phyloP scores from a whole-genome alignment of 2,797 vertebrate genomes.

The Chelonia mydas region DNA sequence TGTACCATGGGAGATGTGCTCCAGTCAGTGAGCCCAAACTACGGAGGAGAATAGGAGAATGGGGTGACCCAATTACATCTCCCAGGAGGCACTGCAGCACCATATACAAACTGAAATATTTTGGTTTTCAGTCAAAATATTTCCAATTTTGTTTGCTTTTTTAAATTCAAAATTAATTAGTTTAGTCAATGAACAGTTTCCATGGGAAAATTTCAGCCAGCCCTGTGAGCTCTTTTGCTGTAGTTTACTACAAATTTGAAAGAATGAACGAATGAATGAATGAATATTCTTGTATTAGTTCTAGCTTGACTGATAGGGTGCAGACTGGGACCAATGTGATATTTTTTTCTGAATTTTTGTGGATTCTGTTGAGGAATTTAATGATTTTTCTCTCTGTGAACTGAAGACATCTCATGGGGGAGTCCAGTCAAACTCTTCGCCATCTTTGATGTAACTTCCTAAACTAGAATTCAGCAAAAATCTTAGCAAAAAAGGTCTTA shows the following conservation, averaged over 20 bases:
- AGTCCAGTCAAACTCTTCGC: neutral
- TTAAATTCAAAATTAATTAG: neutral
- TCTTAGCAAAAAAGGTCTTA: fast-evolving
- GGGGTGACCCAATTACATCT: neutral
- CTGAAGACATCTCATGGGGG: neutral
- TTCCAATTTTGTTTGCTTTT: neutral
- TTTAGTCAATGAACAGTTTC: no score
- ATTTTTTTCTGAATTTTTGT: neutral
- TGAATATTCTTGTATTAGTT: neutral
- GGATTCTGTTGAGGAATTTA: neutral
- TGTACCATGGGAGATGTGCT: neutral
- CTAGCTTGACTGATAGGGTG: neutral
- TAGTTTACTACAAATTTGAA: neutral
- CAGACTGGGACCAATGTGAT: neutral
- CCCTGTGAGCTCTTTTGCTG: neutral
- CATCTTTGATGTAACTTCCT: neutral
- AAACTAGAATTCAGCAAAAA: neutral
- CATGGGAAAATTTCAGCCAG: neutral
- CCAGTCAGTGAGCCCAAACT: neutral
- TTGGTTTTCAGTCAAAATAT: neutral
- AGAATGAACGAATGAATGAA: neutral
- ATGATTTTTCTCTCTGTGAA: neutral
- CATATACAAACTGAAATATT: neutral
- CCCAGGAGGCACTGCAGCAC: neutral
- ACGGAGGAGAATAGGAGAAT: neutral